Evolutionary conservation across 2,888 invertebrate species (phyloP).

Genomic region (Caenorhabditis doughertyi): DNA sequence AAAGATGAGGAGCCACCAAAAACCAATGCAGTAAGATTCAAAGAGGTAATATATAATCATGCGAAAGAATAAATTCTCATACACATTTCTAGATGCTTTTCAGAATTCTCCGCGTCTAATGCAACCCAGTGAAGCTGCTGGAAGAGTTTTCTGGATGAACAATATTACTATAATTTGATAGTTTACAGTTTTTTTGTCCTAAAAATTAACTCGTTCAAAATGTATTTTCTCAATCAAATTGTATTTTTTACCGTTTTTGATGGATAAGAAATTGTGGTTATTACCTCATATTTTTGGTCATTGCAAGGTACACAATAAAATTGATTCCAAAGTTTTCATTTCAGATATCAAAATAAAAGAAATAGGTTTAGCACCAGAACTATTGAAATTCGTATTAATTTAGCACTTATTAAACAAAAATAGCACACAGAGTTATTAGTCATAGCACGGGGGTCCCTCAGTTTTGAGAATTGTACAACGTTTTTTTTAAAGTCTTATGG

Average conservation of each 20-base stretch:
- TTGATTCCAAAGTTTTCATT: background rate
- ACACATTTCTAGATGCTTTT: conserved; percentile 57
- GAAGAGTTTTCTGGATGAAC: conserved; percentile 66
- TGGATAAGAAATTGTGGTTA: no score
- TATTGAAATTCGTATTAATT: background rate
- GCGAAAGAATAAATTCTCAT: background rate
- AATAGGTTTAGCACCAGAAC: conserved; percentile 3
- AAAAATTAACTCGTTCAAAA: no score
- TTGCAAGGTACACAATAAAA: background rate
- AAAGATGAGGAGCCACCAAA: conserved; percentile 59
- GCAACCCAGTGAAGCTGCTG: conserved; percentile 66
- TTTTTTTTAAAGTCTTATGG: conserved; percentile 11
- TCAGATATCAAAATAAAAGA: background rate
- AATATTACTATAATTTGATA: conserved; percentile 58
- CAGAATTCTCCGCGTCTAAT: conserved; percentile 73
- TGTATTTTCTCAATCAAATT: no score
- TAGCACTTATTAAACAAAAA: conserved; percentile 8
- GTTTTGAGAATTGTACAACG: background rate
- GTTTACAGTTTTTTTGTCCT: background rate
- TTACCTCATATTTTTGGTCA: no score
- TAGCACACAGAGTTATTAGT: conserved; percentile 16
- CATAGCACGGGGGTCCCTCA: background rate
- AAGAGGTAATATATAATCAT: conserved; percentile 40
- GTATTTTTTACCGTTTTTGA: no score
- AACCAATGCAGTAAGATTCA: conserved; percentile 32